These are phyloP conservation scores for Zaprionus bogoriensis DNA, from an alignment of 2,888 invertebrate genomes.

Conservation along the genomic window DNA sequence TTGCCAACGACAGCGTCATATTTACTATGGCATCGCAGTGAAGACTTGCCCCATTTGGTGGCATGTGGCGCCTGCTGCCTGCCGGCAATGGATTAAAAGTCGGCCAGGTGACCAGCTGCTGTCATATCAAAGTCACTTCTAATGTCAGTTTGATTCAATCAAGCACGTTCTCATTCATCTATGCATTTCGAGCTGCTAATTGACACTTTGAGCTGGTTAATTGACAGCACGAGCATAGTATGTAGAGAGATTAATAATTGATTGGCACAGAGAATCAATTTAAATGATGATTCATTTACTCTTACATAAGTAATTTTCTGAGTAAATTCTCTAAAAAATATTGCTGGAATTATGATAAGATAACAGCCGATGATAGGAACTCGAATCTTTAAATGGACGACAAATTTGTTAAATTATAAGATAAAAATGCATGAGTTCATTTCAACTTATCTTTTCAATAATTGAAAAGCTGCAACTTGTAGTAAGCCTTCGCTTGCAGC, in stretches of 20 bases:
- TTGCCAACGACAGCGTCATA: no score
- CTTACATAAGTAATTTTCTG: neutral
- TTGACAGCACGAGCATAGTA: neutral
- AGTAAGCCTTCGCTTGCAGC: constrained; percentile 7
- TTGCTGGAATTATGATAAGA: no score
- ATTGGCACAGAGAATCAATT: neutral
- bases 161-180: neutral
- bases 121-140: constrained; percentile 4
- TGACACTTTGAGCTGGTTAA: constrained; percentile 17
- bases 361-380: no score
- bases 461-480: neutral
- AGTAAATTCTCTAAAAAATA: no score
- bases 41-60: neutral
- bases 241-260: neutral
- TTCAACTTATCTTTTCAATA: neutral
- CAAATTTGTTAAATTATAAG: no score
- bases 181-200: constrained; percentile 8
- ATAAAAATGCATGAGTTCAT: no score
- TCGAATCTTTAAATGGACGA: no score
- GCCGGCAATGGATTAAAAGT: constrained; percentile 16
- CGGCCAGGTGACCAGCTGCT: constrained; percentile 7
- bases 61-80: constrained; percentile 13
- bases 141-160: constrained; percentile 10
- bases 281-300: neutral
- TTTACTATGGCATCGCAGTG: constrained; percentile 46